Evolutionary conservation across 1,140 invertebrate genomes (phyloP).

Genomic region (Euglossa dilemma): DNA sequence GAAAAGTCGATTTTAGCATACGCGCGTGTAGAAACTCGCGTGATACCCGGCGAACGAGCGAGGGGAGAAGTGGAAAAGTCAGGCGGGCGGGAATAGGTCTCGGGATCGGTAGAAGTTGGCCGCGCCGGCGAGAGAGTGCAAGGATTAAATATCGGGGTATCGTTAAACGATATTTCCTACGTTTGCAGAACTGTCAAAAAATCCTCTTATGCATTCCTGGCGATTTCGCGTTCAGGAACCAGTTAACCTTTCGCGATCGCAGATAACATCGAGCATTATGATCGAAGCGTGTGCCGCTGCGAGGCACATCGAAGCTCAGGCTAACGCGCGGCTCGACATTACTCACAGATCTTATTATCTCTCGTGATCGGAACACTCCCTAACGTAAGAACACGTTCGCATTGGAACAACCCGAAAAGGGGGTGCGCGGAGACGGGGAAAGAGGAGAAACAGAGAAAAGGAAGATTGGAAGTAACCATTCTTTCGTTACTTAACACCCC

Average conservation of each 20-base stretch:
- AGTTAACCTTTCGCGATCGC: constrained; percentile 24
- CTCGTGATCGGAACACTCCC: constrained; percentile 8
- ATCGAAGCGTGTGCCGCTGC: neutral
- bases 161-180: constrained; percentile 7
- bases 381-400: neutral
- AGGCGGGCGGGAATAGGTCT: neutral
- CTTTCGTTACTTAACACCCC: neutral
- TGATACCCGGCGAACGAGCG: neutral
- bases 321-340: constrained; percentile 6
- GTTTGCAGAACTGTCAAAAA: neutral
- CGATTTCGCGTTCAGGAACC: constrained; percentile 6
- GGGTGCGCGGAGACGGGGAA: too few relatives aligned
- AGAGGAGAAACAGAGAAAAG: neutral
- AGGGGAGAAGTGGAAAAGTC: neutral
- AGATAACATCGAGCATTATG: constrained; percentile 30
- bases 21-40: neutral
- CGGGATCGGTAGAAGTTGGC: neutral
- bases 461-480: too few relatives aligned
- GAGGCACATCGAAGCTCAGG: constrained; percentile 12
- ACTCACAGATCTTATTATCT: constrained; percentile 24
- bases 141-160: neutral
- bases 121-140: too few relatives aligned
- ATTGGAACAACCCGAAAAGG: neutral
- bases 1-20: neutral
- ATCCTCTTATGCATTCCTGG: neutral